Base-by-base conservation (phyloP, 2,888 invertebrate genomes). In the Cataglyphis rosenhaueri region DNA sequence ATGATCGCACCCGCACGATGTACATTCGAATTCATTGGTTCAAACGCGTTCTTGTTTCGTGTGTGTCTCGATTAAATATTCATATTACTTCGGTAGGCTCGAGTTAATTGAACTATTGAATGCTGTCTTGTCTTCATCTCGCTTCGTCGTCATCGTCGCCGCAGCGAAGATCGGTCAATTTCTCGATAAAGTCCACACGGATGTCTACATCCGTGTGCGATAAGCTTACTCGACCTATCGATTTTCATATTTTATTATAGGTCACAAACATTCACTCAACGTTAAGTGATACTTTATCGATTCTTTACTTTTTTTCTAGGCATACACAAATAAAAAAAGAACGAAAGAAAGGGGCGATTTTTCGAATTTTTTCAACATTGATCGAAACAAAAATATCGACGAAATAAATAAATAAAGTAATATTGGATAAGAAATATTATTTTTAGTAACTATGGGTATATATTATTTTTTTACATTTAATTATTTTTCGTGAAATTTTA, bases 21-120 rank as follows among this genome's bases (percentile, higher is more conserved):
- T n/a, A 52, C 41, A 29, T 55, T 66, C 25, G n/a, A 0, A 68
- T 76, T 76, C 29, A 41, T 78, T 41, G 68, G 1, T 25, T 55
- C n/a, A 29, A 32, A 38, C n/a, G 41, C 44, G 66, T 15, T 59
- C 57, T 12, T 44, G 57, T 57, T 41, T 21, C 1, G 9, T 62
- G 35, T 41, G 41, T 48, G 48, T 48, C 48, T 35, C 35, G 38
- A 25, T 59, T 59, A 12, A 71, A 79, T 79, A 71, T 79, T 79
- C 78, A 61, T 71, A 48, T 18, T 32, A 21, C 32, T 57, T 44
- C 35, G 29, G 32, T 44, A n/a, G 70, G 25, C 70, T 65, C 75
- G 74, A 81, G 85, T 86, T 90, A 89, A 89, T 89, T 90, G 90
- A 90, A 90, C 87, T 84, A 70, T 81, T 66, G 70, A 64, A 84